Evolutionary conservation across 2,113 vertebrate genomes (phyloP).

Genomic region (Rutilus rutilus): DNA sequence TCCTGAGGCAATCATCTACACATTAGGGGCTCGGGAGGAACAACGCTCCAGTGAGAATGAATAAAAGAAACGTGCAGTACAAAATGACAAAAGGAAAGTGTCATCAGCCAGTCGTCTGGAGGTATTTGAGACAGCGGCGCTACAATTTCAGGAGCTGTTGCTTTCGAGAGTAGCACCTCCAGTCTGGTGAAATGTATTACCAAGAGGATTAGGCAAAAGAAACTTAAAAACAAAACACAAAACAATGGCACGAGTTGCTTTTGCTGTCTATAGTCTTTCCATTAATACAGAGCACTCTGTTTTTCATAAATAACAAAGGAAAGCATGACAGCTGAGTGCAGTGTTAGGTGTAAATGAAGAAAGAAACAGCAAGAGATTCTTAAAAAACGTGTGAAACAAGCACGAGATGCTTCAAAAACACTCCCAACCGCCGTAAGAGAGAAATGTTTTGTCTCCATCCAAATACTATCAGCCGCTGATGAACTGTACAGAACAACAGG

Average conservation of each 20-base stretch:
- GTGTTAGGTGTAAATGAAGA: conserved; percentile 31
- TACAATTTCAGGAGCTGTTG: conserved; percentile 24
- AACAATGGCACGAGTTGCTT: not conserved
- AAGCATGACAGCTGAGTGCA: conserved; percentile 20
- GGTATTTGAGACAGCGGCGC: not conserved
- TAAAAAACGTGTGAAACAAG: conserved; percentile 25
- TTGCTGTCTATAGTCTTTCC: not conserved
- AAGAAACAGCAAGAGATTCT: conserved; percentile 9
- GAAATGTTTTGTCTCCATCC: not conserved
- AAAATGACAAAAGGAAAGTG: conserved; percentile 26
- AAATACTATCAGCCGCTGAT: not conserved
- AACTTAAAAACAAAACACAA: not conserved
- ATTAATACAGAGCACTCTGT: conserved; percentile 18
- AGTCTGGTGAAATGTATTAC: not conserved
- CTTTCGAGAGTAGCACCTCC: conserved; percentile 22
- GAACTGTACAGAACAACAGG: conserved; percentile 6
- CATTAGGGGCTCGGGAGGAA: conserved; percentile 15
- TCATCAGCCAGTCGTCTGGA: conserved; percentile 21
- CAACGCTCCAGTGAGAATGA: not conserved
- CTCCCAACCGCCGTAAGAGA: not conserved
- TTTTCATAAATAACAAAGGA: conserved; percentile 18
- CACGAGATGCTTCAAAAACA: not conserved
- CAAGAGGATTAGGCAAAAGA: not conserved
- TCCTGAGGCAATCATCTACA: conserved; percentile 39
- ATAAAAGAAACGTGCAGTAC: not conserved